Conservation (phyloP, 2,113 vertebrate genomes). For the Atlantisia rogersi region DNA sequence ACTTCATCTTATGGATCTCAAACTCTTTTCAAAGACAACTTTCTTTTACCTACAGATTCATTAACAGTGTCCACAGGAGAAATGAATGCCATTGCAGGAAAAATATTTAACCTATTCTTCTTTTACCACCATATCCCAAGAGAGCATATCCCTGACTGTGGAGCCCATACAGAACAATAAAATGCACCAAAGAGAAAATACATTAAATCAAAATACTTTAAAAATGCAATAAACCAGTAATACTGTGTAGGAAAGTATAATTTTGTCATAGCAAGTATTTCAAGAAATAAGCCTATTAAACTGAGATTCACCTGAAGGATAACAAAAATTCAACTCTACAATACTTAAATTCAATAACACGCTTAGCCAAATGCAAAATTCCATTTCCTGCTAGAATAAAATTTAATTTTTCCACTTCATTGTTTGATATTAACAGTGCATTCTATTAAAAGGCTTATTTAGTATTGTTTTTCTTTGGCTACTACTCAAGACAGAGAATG, state of each 20-base stretch:
- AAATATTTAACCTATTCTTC: neutral
- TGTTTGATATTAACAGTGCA: conserved; percentile 25
- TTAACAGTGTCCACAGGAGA: neutral
- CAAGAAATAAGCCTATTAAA: conserved; percentile 45
- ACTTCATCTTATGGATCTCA: neutral
- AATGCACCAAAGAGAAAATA: neutral
- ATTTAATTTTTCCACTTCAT: conserved; percentile 55
- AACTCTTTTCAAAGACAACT: neutral
- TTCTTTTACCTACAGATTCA: neutral
- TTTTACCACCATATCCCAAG: neutral
- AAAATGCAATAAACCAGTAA: neutral
- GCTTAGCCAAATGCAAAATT: conserved; percentile 61
- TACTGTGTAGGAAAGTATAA: neutral
- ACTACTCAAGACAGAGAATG: neutral
- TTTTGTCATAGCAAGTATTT: conserved; percentile 3
- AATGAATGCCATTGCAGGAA: neutral
- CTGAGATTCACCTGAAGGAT: neutral
- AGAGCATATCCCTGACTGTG: neutral
- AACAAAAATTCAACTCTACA: conserved; percentile 22
- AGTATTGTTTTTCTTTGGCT: conserved; percentile 7
- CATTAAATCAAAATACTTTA: neutral
- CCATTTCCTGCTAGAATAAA: conserved; percentile 40
- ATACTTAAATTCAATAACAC: conserved; percentile 46
- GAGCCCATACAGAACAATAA: neutral
- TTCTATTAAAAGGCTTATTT: conserved; percentile 31